These are phyloP conservation scores for Odontocolon sp. DNA, from an alignment of 2,888 invertebrate species.

Conservation along the genomic window DNA sequence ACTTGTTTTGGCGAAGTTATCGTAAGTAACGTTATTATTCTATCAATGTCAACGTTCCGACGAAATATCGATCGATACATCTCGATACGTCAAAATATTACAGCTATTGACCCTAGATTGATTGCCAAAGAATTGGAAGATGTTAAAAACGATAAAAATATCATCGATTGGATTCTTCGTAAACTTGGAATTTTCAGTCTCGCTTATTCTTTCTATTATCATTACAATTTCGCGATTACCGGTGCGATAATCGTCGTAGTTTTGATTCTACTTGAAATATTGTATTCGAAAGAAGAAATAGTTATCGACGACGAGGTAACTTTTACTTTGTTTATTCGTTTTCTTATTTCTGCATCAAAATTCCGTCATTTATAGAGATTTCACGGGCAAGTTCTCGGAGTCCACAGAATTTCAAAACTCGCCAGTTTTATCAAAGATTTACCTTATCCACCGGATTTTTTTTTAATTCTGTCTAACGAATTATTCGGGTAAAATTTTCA, in stretches of 20 bases:
- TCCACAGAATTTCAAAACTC: background rate
- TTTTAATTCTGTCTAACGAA: constrained; percentile 64
- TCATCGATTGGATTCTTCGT: constrained; percentile 55
- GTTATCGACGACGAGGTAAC: constrained; percentile 20
- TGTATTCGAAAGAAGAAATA: constrained; percentile 37
- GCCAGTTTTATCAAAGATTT: background rate
- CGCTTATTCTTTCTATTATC: constrained; percentile 63
- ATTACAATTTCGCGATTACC: constrained; percentile 55
- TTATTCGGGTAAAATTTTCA: constrained; percentile 65
- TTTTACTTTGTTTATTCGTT: background rate
- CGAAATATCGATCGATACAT: no score
- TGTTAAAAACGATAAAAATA: constrained; percentile 47
- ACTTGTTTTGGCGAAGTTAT: constrained; percentile 59
- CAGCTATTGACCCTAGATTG: constrained; percentile 67
- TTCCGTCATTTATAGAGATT: background rate
- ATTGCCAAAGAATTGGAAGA: constrained; percentile 63
- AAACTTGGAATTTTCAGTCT: constrained; percentile 60
- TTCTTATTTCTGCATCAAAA: background rate
- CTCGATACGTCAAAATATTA: background rate
- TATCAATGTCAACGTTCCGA: no score
- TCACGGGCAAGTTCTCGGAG: background rate
- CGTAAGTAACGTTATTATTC: no score
- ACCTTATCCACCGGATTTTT: constrained; percentile 41
- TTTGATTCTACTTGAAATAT: constrained; percentile 55
- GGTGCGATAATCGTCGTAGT: constrained; percentile 59